Conservation (phyloP, 2,113 vertebrate genomes). For the Myiozetetes cayanensis region DNA sequence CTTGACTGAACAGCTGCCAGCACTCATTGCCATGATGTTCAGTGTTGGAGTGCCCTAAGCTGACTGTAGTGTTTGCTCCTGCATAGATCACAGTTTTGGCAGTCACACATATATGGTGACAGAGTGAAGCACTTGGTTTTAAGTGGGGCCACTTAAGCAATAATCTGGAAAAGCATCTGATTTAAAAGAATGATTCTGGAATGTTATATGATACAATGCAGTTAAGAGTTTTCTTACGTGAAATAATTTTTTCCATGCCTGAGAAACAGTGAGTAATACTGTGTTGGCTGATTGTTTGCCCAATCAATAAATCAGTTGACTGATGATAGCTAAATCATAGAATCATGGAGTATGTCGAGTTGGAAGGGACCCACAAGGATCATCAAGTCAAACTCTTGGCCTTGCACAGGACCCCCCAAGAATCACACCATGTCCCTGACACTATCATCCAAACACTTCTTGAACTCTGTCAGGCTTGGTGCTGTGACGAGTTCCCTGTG, state of each 20-base stretch:
- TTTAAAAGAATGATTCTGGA: neutral
- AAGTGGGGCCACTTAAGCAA: neutral
- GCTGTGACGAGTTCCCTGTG: neutral
- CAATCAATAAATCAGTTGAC: neutral
- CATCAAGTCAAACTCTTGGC: neutral
- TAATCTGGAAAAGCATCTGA: neutral
- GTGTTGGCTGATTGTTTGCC: neutral
- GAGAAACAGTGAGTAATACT: neutral
- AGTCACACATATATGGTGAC: neutral
- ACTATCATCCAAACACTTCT: neutral
- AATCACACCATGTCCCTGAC: neutral
- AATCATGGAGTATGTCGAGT: neutral
- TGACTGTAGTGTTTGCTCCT: neutral
- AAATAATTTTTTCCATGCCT: neutral
- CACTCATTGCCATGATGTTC: neutral
- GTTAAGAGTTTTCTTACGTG: neutral
- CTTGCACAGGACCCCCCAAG: neutral
- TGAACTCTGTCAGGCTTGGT: neutral
- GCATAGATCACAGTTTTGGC: neutral
- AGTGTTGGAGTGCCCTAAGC: neutral
- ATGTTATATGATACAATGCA: neutral
- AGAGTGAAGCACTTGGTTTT: neutral
- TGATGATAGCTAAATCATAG: neutral
- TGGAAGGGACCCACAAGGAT: neutral
- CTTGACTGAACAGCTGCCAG: neutral